A percentile compares a stretch with the other conserved stretches of the same genome.
Conservation (phyloP, 1,140 invertebrate species). For the Cydia pomonella region DNA sequence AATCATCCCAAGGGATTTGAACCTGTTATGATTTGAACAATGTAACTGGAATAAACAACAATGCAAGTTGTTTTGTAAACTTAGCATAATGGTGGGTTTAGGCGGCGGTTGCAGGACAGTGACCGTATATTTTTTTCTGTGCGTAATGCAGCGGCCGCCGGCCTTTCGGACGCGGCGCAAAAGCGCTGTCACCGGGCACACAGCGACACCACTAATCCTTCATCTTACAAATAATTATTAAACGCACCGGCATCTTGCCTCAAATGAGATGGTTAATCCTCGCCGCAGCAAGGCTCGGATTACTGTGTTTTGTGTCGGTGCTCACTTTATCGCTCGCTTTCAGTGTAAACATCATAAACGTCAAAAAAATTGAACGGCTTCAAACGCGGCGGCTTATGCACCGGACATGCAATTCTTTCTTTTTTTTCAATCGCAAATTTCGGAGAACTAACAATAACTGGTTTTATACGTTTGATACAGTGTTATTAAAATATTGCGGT, state of each 20-base stretch:
- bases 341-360: slow-evolving; percentile 55
- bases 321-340: slow-evolving; percentile 57
- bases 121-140: slow-evolving; percentile 55
- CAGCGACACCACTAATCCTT: slow-evolving; percentile 70
- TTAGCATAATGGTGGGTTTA: slow-evolving; percentile 18
- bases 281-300: slow-evolving; percentile 68
- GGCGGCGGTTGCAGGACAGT: slow-evolving; percentile 39
- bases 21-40: slow-evolving; percentile 26
- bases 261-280: slow-evolving; percentile 70
- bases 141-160: slow-evolving; percentile 52
- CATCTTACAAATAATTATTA: slow-evolving; percentile 64
- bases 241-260: slow-evolving; percentile 62
- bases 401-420: not conserved
- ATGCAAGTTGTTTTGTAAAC: slow-evolving; percentile 27
- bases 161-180: slow-evolving; percentile 48
- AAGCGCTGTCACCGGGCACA: slow-evolving; percentile 57
- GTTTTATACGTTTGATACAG: not conserved
- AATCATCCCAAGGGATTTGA: not conserved
- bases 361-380: slow-evolving; percentile 38
- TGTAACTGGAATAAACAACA: not conserved
- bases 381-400: slow-evolving; percentile 11
- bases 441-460: not conserved
- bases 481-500: not conserved
- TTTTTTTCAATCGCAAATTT: slow-evolving; percentile 7
- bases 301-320: slow-evolving; percentile 67